phyloP scores from a whole-genome alignment of 2,797 vertebrate genomes.

The Carcharodon carcharias region DNA sequence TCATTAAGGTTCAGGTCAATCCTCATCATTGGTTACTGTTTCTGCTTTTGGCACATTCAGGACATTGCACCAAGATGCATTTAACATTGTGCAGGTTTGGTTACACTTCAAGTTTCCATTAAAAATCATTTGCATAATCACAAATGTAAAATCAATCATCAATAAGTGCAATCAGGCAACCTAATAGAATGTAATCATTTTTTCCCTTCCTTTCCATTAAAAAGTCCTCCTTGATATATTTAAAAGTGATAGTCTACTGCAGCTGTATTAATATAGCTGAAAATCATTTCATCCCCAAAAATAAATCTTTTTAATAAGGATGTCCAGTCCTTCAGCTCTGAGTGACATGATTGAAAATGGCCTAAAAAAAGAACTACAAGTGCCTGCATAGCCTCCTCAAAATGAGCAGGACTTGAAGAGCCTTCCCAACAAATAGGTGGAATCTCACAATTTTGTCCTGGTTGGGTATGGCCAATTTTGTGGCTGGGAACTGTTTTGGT shows the following conservation, averaged over 20 bases:
- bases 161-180: background rate
- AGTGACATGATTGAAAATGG: background rate
- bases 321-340: background rate
- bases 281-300: background rate
- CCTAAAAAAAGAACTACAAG: background rate
- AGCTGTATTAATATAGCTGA: background rate
- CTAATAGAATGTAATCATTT: too few species aligned
- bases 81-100: background rate
- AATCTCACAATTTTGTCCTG: background rate
- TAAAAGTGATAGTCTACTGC: background rate
- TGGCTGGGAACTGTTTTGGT: background rate
- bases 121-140: background rate
- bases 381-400: background rate
- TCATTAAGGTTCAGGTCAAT: background rate
- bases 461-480: background rate
- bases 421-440: background rate
- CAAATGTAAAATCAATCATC: background rate
- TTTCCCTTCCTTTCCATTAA: background rate
- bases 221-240: background rate
- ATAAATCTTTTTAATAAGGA: background rate
- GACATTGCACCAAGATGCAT: background rate
- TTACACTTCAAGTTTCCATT: background rate
- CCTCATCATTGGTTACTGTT: too few species aligned
- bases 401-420: background rate
- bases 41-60: background rate